These are phyloP conservation scores for Timema podura DNA, from an alignment of 2,888 invertebrate genomes.

Conservation along the genomic window DNA sequence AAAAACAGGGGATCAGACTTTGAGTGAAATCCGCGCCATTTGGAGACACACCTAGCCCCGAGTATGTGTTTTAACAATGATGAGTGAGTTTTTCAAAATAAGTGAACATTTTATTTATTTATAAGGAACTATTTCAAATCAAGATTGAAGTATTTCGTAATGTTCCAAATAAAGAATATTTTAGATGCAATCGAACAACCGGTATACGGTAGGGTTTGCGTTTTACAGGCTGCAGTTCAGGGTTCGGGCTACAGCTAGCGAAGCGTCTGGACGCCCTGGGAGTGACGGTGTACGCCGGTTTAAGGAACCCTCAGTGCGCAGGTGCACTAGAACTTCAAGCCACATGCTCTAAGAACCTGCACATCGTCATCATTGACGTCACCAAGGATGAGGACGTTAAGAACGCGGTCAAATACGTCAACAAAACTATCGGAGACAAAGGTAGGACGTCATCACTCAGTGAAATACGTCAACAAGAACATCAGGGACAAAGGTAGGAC, in stretches of 20 bases:
- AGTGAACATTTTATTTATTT: too few species aligned
- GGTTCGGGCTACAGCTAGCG: neutral
- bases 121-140: too few species aligned
- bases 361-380: neutral
- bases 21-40: too few species aligned
- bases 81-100: too few species aligned
- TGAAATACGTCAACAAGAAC: neutral
- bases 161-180: too few species aligned
- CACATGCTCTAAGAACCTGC: neutral
- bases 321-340: neutral
- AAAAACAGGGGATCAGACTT: too few species aligned
- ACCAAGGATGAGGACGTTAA: neutral
- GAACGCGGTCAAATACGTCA: conserved; percentile 1
- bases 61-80: too few species aligned
- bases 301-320: conserved; percentile 3
- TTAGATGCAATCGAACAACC: too few species aligned
- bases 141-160: too few species aligned
- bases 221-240: neutral
- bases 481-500: neutral
- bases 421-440: neutral
- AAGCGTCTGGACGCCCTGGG: conserved; percentile 6
- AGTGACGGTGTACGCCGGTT: conserved; percentile 4
- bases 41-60: too few species aligned
- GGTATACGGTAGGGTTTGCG: too few species aligned
- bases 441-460: neutral